These are phyloP conservation scores for Upupa epops DNA, from an alignment of 2,113 vertebrate genomes.

Conservation along the genomic window DNA sequence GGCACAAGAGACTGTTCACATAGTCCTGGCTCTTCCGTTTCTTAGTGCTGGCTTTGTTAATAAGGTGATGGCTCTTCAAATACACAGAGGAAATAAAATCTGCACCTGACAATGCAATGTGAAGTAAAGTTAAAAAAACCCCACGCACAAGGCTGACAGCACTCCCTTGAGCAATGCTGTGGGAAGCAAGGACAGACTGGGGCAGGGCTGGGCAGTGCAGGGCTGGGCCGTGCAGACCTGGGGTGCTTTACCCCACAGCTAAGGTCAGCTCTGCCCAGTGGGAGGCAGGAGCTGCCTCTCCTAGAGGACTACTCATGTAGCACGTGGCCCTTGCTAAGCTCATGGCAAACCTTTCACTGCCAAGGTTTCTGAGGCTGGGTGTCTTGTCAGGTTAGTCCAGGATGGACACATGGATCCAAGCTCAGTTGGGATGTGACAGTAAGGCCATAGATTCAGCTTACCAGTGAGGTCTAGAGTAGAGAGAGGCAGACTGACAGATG, in stretches of 20 bases:
- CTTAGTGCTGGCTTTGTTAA: neutral
- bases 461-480: neutral
- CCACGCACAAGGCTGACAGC: neutral
- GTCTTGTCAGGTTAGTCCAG: neutral
- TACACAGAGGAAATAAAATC: neutral
- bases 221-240: too few relatives aligned
- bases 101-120: neutral
- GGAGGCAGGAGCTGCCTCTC: neutral
- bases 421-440: neutral
- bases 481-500: neutral
- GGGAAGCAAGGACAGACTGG: neutral
- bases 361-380: neutral
- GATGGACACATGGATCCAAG: accelerated
- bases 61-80: neutral
- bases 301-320: neutral
- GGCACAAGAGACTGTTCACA: accelerated
- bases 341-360: neutral
- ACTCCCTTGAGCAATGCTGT: accelerated
- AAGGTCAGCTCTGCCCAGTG: accelerated
- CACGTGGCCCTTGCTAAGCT: accelerated
- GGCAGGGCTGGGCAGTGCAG: neutral
- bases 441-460: neutral
- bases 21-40: accelerated
- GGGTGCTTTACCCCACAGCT: neutral
- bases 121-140: neutral